Conservation (phyloP, 2,797 vertebrate genomes). For the Sarcoramphus papa region DNA sequence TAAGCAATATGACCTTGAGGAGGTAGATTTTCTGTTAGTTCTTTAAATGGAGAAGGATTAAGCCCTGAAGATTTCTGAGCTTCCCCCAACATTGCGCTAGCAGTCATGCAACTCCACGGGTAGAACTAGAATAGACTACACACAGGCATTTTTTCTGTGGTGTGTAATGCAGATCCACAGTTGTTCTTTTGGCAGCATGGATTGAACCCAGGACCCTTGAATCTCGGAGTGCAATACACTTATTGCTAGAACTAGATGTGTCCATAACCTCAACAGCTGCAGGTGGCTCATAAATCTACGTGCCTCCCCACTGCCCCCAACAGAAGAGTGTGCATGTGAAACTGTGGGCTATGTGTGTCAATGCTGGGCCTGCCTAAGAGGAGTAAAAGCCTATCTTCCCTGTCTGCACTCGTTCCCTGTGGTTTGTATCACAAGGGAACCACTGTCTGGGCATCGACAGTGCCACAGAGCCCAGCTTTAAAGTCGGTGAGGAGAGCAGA, state of each 20-base stretch:
- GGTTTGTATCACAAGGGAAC: not conserved
- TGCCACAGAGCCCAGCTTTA: not conserved
- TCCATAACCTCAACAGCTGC: not conserved
- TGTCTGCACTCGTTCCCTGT: not conserved
- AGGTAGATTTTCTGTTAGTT: not conserved
- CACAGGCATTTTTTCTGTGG: not conserved
- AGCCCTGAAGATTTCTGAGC: not conserved
- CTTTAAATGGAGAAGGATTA: not conserved
- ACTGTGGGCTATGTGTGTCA: not conserved
- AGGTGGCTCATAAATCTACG: not conserved
- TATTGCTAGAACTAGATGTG: not conserved
- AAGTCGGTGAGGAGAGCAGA: not conserved
- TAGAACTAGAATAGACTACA: not conserved
- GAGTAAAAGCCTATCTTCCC: not conserved
- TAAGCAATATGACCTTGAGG: not conserved
- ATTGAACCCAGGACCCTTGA: not conserved
- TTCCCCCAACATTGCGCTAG: not conserved
- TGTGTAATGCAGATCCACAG: not conserved
- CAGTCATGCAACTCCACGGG: not conserved
- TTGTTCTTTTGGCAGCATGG: not conserved
- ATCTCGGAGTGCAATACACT: not conserved
- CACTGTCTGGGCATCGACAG: not conserved
- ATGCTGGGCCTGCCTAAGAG: not conserved
- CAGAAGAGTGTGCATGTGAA: not conserved
- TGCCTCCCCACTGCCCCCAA: no score